Conservation (phyloP, 2,888 invertebrate species). For the Agrotis ipsilon region DNA sequence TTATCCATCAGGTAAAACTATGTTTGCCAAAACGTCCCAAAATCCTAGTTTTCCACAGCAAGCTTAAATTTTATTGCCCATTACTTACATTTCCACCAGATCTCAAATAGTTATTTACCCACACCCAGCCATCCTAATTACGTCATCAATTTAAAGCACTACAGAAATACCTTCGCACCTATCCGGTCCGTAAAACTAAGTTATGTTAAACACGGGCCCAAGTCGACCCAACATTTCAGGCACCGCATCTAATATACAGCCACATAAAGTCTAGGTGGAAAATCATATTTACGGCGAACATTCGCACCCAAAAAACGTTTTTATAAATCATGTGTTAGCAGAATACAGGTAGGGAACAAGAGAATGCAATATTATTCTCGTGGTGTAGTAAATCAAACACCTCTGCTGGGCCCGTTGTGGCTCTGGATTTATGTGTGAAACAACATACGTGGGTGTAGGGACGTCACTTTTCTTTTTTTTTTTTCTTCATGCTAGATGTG, state of each 20-base stretch:
- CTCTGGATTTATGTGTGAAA: slow-evolving; percentile 71
- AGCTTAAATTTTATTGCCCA: slow-evolving; percentile 1
- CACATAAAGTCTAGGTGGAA: slow-evolving; percentile 57
- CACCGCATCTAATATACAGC: slow-evolving; percentile 28
- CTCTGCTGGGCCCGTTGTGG: slow-evolving; percentile 63
- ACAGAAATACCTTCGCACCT: neutral
- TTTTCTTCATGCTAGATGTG: slow-evolving; percentile 42
- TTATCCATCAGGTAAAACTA: neutral
- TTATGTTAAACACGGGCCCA: slow-evolving; percentile 46
- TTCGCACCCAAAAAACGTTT: slow-evolving; percentile 64
- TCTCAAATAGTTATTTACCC: slow-evolving; percentile 14
- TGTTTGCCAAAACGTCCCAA: neutral
- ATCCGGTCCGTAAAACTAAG: slow-evolving; percentile 14
- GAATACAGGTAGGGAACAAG: slow-evolving; percentile 64
- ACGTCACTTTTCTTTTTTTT: slow-evolving; percentile 43
- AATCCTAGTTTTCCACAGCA: neutral
- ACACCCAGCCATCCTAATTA: slow-evolving; percentile 38
- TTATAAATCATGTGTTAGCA: slow-evolving; percentile 66
- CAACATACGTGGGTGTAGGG: slow-evolving; percentile 65
- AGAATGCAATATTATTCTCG: slow-evolving; percentile 71
- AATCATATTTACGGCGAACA: slow-evolving; percentile 60
- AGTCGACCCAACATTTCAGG: slow-evolving; percentile 20
- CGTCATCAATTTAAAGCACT: slow-evolving; percentile 31
- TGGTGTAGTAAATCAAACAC: slow-evolving; percentile 72
- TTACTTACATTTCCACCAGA: slow-evolving; percentile 20